A percentile compares a stretch with the other conserved stretches of the same genome.
Evolutionary conservation across 1,140 invertebrate genomes (phyloP).

Genomic region (Ostrea edulis): DNA sequence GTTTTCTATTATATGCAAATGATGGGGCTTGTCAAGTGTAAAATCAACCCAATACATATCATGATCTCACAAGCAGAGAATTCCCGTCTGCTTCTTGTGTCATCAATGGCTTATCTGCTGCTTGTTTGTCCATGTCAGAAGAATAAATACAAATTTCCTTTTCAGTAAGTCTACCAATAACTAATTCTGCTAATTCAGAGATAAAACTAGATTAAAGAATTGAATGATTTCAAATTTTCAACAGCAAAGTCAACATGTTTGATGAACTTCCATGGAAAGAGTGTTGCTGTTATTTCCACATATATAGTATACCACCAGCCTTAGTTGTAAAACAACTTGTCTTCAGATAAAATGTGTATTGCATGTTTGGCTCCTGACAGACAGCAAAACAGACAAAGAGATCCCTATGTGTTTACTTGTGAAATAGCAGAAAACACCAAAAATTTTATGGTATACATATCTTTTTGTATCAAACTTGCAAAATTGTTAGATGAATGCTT

Average conservation of each 20-base stretch:
- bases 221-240: neutral
- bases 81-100: slow-evolving; percentile 4
- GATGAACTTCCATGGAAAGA: neutral
- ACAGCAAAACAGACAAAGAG: too few species aligned
- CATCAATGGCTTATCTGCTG: slow-evolving; percentile 10
- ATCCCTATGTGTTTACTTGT: too few species aligned
- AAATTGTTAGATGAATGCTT: neutral
- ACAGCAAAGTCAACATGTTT: slow-evolving; percentile 14
- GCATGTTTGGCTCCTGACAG: too few species aligned
- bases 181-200: slow-evolving; percentile 31
- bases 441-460: too few species aligned
- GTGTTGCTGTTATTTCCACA: too few species aligned
- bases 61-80: neutral
- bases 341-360: too few species aligned
- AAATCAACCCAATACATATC: neutral
- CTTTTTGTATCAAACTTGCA: too few species aligned
- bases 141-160: slow-evolving; percentile 36
- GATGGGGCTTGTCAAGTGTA: neutral
- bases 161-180: slow-evolving; percentile 26
- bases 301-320: too few species aligned
- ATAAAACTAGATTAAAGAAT: slow-evolving; percentile 24
- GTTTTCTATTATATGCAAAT: neutral
- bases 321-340: too few species aligned
- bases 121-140: slow-evolving; percentile 14
- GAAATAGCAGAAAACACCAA: too few species aligned